Evolutionary conservation across 2,113 vertebrate genomes (phyloP).

Genomic region (Menura novaehollandiae): DNA sequence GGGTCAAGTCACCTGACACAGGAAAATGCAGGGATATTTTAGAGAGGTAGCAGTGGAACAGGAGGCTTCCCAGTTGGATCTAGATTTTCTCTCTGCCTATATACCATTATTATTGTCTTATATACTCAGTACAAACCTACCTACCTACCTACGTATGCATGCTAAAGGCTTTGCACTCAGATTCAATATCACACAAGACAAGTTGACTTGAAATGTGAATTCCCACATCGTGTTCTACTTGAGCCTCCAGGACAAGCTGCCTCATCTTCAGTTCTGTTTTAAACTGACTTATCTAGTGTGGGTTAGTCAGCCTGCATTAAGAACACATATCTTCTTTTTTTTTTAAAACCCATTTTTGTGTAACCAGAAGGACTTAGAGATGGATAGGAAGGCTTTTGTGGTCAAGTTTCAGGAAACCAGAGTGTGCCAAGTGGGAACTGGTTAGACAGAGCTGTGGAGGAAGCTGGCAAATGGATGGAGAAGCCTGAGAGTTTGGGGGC

Average conservation of each 20-base stretch:
- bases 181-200: background rate
- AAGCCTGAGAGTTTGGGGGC: background rate
- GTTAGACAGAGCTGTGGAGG: background rate
- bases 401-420: background rate
- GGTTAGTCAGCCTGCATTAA: background rate
- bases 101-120: background rate
- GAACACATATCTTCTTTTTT: background rate
- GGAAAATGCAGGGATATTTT: background rate
- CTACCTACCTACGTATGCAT: background rate
- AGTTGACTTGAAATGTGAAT: background rate
- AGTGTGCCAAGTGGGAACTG: background rate
- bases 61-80: background rate
- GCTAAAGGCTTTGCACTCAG: background rate
- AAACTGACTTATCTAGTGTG: background rate
- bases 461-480: background rate
- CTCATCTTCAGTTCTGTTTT: background rate
- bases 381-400: background rate
- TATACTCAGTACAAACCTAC: background rate
- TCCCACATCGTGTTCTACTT: background rate
- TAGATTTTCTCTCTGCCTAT: background rate
- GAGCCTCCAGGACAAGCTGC: background rate
- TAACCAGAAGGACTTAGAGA: background rate
- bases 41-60: background rate
- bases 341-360: background rate
- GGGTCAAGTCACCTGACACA: background rate